Evolutionary conservation across 2,888 invertebrate genomes (phyloP), one percentile per base, ranked within the genome.

Genomic region (Philaethria dido): DNA sequence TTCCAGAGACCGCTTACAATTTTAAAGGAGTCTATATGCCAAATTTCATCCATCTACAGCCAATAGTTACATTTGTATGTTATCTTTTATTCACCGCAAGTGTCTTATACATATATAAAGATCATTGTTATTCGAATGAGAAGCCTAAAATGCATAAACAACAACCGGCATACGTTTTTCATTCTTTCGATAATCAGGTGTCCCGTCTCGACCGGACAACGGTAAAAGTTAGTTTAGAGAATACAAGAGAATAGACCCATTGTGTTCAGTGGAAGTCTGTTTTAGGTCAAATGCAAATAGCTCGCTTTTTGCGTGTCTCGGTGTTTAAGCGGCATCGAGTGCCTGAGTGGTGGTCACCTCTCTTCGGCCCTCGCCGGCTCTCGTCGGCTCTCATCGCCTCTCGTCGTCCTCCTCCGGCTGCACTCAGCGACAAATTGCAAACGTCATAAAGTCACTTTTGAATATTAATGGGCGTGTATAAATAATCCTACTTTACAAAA

Each of bases 211-310:
- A 39, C 57, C 54, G 36, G 59, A 44, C 60, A 66, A 52, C 63
- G 62, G 62, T 72, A 70, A 63, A 68, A 61, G 55, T 66, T 69
- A 57, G 3, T 39, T 13, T 13, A 13, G 29, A 25, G 63, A 60
- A 57, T 69, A 63, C 61, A 71, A 70, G 59, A 74, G 59, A 74
- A 74, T 67, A 71, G 69, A 74, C 69, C 69, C 65, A 75, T 74
- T 73, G 73, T 75, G 63, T 65, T 69, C 69, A 69, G 73, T 80
- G 83, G 82, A 83, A 83, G 82, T 75, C 74, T 81, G 81, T 88
- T 85, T 82, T 84, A 83, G 88, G 89, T 89, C 87, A 88, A 85
- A 89, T 90, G 88, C 84, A 88, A 89, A 88, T 89, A 85, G 79
- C 84, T 84, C 81, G 84, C 84, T 83, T 82, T 86, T 88, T 85